Conservation (phyloP, 2,797 vertebrate genomes). For the Chelonia mydas region DNA sequence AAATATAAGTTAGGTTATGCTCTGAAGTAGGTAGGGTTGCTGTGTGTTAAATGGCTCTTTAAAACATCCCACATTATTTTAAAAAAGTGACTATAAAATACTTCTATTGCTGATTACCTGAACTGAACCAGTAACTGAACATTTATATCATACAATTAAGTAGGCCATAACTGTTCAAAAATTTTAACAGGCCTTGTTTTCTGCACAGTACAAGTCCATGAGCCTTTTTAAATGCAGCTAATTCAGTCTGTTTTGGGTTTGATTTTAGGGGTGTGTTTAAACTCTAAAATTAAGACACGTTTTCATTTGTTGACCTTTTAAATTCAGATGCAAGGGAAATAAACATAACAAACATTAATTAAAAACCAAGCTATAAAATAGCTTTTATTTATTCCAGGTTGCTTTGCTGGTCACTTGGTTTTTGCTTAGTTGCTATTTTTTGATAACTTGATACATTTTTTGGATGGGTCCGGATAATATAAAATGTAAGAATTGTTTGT, state of each 20-base stretch:
- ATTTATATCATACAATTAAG: neutral
- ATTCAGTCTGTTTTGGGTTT: neutral
- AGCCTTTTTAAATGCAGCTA: neutral
- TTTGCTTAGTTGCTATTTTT: rapidly evolving
- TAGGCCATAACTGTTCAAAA: too few species aligned
- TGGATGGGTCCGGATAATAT: neutral
- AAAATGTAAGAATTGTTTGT: rapidly evolving
- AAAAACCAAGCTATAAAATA: neutral
- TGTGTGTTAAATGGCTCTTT: rapidly evolving
- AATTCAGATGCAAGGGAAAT: neutral
- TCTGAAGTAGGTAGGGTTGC: neutral
- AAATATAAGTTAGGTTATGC: neutral
- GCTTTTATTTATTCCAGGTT: neutral
- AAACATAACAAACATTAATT: neutral
- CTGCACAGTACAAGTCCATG: neutral
- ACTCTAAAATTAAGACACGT: neutral
- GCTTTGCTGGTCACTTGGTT: rapidly evolving
- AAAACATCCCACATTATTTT: rapidly evolving
- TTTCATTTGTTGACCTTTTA: neutral
- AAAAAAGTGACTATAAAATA: neutral
- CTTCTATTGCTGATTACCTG: neutral
- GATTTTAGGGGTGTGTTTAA: neutral
- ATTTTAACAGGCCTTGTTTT: neutral
- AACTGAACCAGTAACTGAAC: neutral
- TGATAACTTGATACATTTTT: neutral